Evolutionary conservation across 2,113 vertebrate species (phyloP).

Genomic region (Bos indicus): DNA sequence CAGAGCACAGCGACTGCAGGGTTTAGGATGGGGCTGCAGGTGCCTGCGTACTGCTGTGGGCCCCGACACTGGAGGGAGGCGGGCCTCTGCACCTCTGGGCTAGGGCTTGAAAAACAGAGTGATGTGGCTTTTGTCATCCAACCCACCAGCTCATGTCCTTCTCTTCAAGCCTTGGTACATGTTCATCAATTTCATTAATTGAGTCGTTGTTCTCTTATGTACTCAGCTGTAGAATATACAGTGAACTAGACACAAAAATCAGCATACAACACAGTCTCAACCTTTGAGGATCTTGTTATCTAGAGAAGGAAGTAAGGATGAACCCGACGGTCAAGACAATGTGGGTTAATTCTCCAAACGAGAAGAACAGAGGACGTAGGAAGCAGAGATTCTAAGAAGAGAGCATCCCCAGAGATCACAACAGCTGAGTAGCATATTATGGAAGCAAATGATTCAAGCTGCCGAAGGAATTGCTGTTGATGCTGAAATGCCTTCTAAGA

Average conservation of each 20-base stretch:
- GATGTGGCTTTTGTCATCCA: neutral
- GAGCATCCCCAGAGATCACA: neutral
- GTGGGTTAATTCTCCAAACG: neutral
- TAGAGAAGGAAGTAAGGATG: neutral
- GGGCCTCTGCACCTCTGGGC: neutral
- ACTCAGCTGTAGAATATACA: neutral
- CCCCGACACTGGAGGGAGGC: neutral
- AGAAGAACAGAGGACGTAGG: neutral
- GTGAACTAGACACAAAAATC: neutral
- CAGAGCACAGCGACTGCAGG: neutral
- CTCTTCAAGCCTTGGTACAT: constrained; percentile 12
- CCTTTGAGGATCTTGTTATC: neutral
- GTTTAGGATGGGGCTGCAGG: constrained; percentile 53
- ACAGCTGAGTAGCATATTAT: neutral
- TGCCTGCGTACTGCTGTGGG: constrained; percentile 1
- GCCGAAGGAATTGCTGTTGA: neutral
- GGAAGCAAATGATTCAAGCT: neutral
- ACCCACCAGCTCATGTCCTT: constrained; percentile 2
- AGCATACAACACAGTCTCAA: neutral
- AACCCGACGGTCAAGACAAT: neutral
- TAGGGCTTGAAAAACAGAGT: neutral
- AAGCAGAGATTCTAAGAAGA: neutral
- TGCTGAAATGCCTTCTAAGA: neutral
- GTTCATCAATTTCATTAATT: constrained; percentile 3
- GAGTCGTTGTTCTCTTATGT: neutral